These are phyloP conservation scores for Nomada ruficornis DNA, from an alignment of 2,888 invertebrate species.

Conservation along the genomic window DNA sequence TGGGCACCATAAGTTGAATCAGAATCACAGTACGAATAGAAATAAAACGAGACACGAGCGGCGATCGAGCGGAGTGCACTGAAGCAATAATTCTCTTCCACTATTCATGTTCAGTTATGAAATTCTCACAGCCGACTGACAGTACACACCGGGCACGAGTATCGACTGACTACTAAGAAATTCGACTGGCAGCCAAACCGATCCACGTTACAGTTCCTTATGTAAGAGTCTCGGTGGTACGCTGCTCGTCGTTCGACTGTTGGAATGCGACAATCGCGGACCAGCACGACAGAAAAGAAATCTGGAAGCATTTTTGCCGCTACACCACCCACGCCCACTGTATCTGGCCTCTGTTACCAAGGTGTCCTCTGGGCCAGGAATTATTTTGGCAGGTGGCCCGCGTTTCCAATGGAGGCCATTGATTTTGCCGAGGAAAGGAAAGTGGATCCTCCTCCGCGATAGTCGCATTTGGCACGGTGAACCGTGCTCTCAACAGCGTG, in stretches of 20 bases:
- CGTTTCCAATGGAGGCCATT: conserved; percentile 52
- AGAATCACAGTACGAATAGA: too few relatives aligned
- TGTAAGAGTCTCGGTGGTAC: conserved; percentile 9
- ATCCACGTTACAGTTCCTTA: conserved; percentile 37
- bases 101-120: too few relatives aligned
- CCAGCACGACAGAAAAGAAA: conserved; percentile 13
- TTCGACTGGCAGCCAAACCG: conserved; percentile 23
- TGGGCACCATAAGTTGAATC: too few relatives aligned
- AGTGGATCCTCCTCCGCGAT: conserved; percentile 44
- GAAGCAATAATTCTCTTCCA: too few relatives aligned
- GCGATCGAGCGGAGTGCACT: too few relatives aligned
- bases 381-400: conserved; percentile 70
- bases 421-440: conserved; percentile 63
- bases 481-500: neutral
- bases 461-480: conserved; percentile 41
- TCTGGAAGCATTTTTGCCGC: conserved; percentile 13
- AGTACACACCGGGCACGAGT: neutral
- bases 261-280: conserved; percentile 21
- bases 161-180: conserved; percentile 7
- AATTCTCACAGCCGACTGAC: neutral
- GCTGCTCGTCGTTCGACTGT: conserved; percentile 16
- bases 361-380: conserved; percentile 45
- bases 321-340: conserved; percentile 3
- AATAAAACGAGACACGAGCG: too few relatives aligned
- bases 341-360: conserved; percentile 31